Percentiles rank a stretch among this genome's conserved stretches.
Conservation (phyloP, 1,140 invertebrate genomes). For the Spodoptera frugiperda region DNA sequence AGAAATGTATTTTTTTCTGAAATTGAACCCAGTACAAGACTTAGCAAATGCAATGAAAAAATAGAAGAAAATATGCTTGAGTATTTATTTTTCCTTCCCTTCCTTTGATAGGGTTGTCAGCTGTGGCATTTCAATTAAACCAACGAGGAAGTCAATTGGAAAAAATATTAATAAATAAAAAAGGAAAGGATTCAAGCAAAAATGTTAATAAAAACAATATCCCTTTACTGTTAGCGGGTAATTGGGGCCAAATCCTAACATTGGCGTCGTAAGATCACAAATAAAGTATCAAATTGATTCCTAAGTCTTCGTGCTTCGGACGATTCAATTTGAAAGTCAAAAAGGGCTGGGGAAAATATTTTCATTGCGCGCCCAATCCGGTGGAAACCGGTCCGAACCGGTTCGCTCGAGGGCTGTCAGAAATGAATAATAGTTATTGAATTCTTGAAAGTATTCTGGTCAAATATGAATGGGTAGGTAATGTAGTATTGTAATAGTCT, state of each 20-base stretch:
- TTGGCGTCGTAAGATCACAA: slow-evolving; percentile 21
- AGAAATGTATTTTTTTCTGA: too few relatives aligned
- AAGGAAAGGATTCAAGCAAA: neutral
- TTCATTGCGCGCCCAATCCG: slow-evolving; percentile 40
- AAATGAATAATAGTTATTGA: neutral
- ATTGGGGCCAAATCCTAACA: slow-evolving; percentile 17
- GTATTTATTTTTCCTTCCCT: too few relatives aligned
- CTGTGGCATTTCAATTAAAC: too few relatives aligned
- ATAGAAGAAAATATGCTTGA: too few relatives aligned
- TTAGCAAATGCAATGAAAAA: too few relatives aligned
- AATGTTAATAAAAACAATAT: slow-evolving; percentile 11
- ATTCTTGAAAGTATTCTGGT: neutral
- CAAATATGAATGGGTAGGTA: neutral
- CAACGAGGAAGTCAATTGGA: too few relatives aligned
- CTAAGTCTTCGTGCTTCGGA: slow-evolving; percentile 27
- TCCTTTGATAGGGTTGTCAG: too few relatives aligned
- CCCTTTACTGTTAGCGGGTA: slow-evolving; percentile 2
- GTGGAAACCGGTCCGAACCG: neutral
- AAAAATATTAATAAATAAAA: neutral
- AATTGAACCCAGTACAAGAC: too few relatives aligned
- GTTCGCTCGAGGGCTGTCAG: slow-evolving; percentile 11
- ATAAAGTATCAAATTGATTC: slow-evolving; percentile 43
- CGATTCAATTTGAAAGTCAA: slow-evolving; percentile 45
- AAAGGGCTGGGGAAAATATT: slow-evolving; percentile 29
- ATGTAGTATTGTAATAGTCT: too few relatives aligned